Evolutionary conservation across 2,113 vertebrate genomes (phyloP), one percentile per base, ranked within the genome.

Genomic region (Phoxinus phoxinus): DNA sequence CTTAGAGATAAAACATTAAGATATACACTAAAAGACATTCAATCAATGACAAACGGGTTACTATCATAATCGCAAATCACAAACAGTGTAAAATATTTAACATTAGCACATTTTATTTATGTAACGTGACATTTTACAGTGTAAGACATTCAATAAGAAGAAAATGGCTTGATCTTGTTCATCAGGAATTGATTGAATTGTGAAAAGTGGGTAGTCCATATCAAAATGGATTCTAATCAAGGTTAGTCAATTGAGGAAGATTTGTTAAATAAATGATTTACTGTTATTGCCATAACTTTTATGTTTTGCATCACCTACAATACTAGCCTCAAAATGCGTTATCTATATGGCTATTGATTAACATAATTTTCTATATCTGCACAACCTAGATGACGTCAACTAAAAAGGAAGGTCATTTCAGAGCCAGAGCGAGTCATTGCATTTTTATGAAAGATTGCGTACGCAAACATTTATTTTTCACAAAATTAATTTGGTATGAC

Each of bases 31-130:
- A 71, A 75, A 61, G 73, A 85, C 30, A 59, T 61, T 65, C 30
- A 61, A 11, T 82, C 79, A 82, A 83, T 71, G 71, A 44, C 63
- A 80, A 80, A 77, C 46, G 4, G 77, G 44, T 56, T 77, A 17
- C 30, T 7, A 59, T 9, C 7, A 15, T 73, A 30, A 73, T 30
- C 30, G 1, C 23, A 59, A 4, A 63, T 53, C 44, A 37, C 11
- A 46, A 35, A 21, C 23, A 41, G 23, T 25, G 12, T 23, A 35
- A n/a, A 15, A 78, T 5, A 35, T 58, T n/a, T 7, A 35, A 69
- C 53, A 44, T 53, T 67, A 71, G 46, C 81, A 41, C 12, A n/a
- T 72, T 72, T n/a, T n/a, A 25, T 23, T 15, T 23, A 6, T 15
- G 41, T 48, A 32, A 67, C 3, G 4, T 63, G 37, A 23, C n/a